A percentile compares a stretch with the other conserved stretches of the same genome.
phyloP scores from a whole-genome alignment of 2,797 vertebrate genomes.

The Margarornis squamiger region DNA sequence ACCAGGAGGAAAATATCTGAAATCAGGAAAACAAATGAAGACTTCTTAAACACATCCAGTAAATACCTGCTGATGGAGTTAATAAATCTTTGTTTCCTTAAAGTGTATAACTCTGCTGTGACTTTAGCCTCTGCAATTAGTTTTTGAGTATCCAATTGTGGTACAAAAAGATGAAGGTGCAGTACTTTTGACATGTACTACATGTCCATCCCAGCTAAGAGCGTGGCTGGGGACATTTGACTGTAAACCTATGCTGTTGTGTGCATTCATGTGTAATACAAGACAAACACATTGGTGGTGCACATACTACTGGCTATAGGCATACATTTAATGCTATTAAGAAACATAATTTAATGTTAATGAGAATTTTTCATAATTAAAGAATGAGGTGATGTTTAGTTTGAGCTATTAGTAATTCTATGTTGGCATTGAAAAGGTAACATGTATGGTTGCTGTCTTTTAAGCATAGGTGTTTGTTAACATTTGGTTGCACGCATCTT shows the following conservation, averaged over 20 bases:
- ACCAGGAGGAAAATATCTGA: background rate
- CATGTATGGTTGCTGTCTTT: background rate
- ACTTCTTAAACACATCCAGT: background rate
- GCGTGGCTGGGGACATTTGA: fast-evolving
- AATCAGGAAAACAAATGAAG: background rate
- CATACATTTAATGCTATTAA: background rate
- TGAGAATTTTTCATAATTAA: background rate
- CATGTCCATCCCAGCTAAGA: fast-evolving
- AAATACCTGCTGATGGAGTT: background rate
- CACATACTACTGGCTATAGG: background rate
- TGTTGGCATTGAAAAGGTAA: background rate
- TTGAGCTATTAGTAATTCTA: background rate
- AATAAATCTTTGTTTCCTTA: background rate
- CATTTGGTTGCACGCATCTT: background rate
- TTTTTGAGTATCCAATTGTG: background rate
- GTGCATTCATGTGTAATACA: background rate
- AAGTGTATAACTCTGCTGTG: background rate
- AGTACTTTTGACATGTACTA: background rate
- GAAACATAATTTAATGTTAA: background rate
- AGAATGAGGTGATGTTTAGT: background rate
- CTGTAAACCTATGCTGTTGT: background rate
- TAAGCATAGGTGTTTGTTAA: background rate
- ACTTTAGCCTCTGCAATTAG: background rate
- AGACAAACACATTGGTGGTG: background rate
- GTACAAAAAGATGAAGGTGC: background rate